Base-by-base conservation (phyloP, 2,888 invertebrate species). In the Brassicogethes aeneus region DNA sequence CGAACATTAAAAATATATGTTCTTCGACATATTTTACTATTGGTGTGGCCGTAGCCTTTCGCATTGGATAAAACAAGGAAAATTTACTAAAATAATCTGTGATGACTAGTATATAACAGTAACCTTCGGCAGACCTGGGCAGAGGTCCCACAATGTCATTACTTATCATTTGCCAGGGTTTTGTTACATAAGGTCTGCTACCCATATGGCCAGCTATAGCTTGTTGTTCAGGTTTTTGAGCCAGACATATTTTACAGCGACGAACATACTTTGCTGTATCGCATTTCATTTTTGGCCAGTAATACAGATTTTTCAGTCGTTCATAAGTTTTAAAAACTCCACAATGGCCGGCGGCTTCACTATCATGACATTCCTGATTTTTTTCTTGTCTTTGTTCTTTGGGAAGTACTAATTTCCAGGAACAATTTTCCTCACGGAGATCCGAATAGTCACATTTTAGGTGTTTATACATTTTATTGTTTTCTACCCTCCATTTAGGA, bases 61-160 rank as follows among this genome's bases (percentile, higher is more conserved):
- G 16, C 3, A 17, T 13, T 2, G 36, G 23, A 36, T 17, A 36
- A n/a, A 14, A 17, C 32, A 7, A 8, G n/a, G n/a, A n/a, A n/a
- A n/a, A n/a, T n/a, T n/a, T n/a, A n/a, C n/a, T n/a, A n/a, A n/a
- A n/a, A n/a, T n/a, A n/a, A n/a, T n/a, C n/a, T n/a, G n/a, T n/a
- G n/a, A n/a, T n/a, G n/a, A n/a, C n/a, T n/a, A n/a, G n/a, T n/a
- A n/a, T n/a, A n/a, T n/a, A n/a, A n/a, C n/a, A n/a, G n/a, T n/a
- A n/a, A n/a, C n/a, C n/a, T 14, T 38, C 30, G 32, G 15, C 33
- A 7, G 44, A 41, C 15, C 32, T 23, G 2, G 41, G 41, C 1
- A 41, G 23, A 13, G 44, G 44, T n/a, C 44, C 44, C 41, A 44
- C 41, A 3, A 44, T 36, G n/a, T 44, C 44, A 2, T 36, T 39